Conservation (phyloP, 2,113 vertebrate genomes). For the Serinus canaria region DNA sequence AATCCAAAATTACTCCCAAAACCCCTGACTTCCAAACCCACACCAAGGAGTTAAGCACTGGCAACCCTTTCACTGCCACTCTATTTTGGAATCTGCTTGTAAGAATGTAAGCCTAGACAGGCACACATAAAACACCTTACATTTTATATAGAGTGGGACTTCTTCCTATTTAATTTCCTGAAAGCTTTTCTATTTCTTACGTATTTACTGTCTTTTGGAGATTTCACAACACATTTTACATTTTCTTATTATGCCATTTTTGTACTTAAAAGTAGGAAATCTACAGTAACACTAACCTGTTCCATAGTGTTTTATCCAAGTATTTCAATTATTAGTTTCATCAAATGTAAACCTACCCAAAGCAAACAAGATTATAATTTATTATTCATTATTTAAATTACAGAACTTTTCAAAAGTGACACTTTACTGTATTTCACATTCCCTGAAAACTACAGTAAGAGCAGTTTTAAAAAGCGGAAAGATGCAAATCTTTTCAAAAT, state of each 20-base stretch:
- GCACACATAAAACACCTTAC: background rate
- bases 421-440: background rate
- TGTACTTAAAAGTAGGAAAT: background rate
- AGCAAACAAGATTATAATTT: background rate
- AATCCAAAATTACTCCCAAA: background rate
- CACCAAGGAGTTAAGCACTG: background rate
- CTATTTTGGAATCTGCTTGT: background rate
- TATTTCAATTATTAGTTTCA: background rate
- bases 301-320: background rate
- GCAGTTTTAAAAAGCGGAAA: background rate
- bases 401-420: background rate
- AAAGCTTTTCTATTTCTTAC: background rate
- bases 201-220: background rate
- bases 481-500: background rate
- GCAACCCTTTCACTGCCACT: background rate
- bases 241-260: background rate
- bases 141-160: background rate
- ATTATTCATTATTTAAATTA: background rate
- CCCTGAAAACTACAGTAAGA: background rate
- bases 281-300: background rate
- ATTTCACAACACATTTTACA: background rate
- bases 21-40: background rate
- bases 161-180: background rate
- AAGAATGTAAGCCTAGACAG: background rate
- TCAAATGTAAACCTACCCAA: background rate